phyloP scores from a whole-genome alignment of 2,797 vertebrate species.

The Eulemur albifrons region DNA sequence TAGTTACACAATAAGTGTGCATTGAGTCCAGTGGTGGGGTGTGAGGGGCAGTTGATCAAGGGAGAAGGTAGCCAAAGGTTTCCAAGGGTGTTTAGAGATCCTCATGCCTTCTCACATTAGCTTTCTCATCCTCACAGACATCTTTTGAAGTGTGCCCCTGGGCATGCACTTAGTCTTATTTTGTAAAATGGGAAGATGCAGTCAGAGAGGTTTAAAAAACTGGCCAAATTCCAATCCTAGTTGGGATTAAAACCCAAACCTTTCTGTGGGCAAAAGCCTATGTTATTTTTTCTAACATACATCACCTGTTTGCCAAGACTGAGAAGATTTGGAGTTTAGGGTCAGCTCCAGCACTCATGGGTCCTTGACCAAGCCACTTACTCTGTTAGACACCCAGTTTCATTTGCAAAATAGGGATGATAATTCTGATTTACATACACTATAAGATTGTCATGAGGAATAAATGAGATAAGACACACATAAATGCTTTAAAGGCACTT shows the following conservation, averaged over 20 bases:
- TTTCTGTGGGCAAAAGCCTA: neutral
- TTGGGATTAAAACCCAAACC: neutral
- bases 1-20: neutral
- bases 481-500: constrained; percentile 14
- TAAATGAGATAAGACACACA: neutral
- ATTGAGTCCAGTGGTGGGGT: neutral
- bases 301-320: neutral
- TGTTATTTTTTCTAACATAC: neutral
- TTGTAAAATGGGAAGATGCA: neutral
- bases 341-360: neutral
- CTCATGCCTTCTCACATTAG: neutral
- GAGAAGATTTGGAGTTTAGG: neutral
- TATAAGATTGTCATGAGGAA: neutral
- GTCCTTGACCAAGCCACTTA: neutral
- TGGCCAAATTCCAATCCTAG: neutral
- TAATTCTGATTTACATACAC: neutral
- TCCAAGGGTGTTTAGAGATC: neutral
- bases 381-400: neutral
- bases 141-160: neutral
- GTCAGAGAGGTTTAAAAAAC: neutral
- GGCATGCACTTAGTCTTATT: neutral
- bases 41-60: neutral
- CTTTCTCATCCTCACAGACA: neutral
- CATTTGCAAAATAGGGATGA: neutral
- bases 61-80: neutral